Evolutionary conservation across 2,113 vertebrate genomes (phyloP).

Genomic region (Muntiacus muntjak): DNA sequence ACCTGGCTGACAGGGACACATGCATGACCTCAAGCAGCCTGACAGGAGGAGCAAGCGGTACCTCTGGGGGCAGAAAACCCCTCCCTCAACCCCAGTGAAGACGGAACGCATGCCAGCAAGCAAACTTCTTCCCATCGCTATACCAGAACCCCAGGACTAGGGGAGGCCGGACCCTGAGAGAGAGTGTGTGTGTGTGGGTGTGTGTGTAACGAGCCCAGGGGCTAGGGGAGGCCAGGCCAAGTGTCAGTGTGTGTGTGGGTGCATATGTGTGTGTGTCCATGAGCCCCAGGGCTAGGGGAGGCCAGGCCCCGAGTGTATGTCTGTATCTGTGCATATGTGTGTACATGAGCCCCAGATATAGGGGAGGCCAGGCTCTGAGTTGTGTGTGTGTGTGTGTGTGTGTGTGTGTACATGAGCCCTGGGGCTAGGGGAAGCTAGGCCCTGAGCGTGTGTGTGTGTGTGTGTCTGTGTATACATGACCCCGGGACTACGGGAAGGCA

Average conservation of each 20-base stretch:
- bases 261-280: not conserved
- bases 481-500: not conserved
- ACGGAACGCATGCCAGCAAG: rapidly evolving
- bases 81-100: rapidly evolving
- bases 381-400: not conserved
- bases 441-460: not conserved
- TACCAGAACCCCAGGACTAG: not conserved
- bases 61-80: not conserved
- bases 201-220: not conserved
- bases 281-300: not conserved
- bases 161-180: not conserved
- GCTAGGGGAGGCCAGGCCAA: not conserved
- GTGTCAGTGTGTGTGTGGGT: not conserved
- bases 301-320: not conserved
- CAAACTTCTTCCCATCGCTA: not conserved
- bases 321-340: not conserved
- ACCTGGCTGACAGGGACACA: not conserved
- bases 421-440: not conserved
- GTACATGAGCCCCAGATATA: not conserved
- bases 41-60: rapidly evolving
- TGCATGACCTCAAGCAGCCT: rapidly evolving
- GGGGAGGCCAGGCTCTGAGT: not conserved
- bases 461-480: not conserved
- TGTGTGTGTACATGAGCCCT: not conserved
- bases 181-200: too few relatives aligned